Conservation (phyloP, 1,140 invertebrate genomes). For the Danaus plexippus region DNA sequence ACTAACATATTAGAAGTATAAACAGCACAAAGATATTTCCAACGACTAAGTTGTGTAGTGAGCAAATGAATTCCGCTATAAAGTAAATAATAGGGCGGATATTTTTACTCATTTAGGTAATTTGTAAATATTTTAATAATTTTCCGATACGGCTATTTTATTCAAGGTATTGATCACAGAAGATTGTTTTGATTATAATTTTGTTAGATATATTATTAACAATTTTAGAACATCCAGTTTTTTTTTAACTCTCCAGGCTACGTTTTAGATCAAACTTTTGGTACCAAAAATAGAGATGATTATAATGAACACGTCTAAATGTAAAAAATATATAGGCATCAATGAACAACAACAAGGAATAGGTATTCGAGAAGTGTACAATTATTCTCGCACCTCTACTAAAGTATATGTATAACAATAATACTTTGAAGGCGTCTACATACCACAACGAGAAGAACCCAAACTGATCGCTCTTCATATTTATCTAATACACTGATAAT, state of each 20-base stretch:
- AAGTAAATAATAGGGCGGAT: conserved; percentile 35
- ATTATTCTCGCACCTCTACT: conserved; percentile 64
- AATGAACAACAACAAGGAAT: conserved; percentile 70
- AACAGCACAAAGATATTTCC: conserved; percentile 22
- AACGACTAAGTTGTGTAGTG: conserved; percentile 27
- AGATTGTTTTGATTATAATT: conserved; percentile 12
- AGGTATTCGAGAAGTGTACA: conserved; percentile 68
- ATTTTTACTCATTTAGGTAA: conserved; percentile 27
- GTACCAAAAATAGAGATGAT: conserved; percentile 70
- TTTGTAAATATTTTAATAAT: conserved; percentile 13
- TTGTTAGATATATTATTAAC: conserved; percentile 11
- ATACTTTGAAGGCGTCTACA: conserved; percentile 68
- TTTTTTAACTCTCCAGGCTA: conserved; percentile 33
- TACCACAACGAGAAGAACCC: conserved; percentile 62
- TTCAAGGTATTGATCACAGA: conserved; percentile 20
- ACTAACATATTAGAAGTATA: conserved; percentile 15
- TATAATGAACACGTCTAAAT: conserved; percentile 68
- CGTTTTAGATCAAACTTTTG: conserved; percentile 48
- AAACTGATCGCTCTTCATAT: conserved; percentile 48
- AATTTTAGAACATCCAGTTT: conserved; percentile 12
- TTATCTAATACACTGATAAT: conserved; percentile 68
- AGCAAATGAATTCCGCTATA: conserved; percentile 33
- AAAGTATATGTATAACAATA: conserved; percentile 69
- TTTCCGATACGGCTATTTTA: conserved; percentile 14
- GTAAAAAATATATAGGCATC: conserved; percentile 71